Conservation (phyloP, 2,888 invertebrate genomes). For the Oligia latruncula region DNA sequence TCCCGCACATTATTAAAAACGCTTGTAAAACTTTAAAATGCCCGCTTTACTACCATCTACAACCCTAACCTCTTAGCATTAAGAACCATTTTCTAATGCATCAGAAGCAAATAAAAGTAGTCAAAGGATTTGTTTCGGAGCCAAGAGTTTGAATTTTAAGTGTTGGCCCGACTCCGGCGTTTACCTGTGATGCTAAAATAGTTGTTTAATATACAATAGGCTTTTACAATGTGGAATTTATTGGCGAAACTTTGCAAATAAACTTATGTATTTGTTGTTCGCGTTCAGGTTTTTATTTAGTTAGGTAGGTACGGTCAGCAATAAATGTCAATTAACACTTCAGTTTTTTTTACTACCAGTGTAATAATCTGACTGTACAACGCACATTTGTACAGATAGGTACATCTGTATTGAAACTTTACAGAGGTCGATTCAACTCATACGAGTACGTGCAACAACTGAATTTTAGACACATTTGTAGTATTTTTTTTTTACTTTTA, state of each 20-base stretch:
- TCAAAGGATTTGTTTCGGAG: constrained; percentile 65
- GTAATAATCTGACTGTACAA: background rate
- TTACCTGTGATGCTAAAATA: constrained; percentile 67
- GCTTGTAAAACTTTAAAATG: constrained; percentile 76
- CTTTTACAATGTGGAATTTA: constrained; percentile 65
- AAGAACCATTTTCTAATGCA: constrained; percentile 63
- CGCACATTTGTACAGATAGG: constrained; percentile 1
- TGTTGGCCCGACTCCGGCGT: constrained; percentile 65
- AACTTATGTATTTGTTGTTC: constrained; percentile 52
- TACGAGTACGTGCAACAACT: background rate
- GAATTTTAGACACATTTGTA: background rate
- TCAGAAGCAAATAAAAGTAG: constrained; percentile 44
- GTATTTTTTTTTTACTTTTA: background rate
- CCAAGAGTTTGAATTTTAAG: constrained; percentile 75
- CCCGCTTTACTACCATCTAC: constrained; percentile 32
- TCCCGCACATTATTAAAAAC: constrained; percentile 87
- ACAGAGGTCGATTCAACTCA: background rate
- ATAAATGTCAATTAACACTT: too few relatives aligned
- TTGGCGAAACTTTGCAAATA: constrained; percentile 58
- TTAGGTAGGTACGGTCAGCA: background rate
- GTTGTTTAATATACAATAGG: constrained; percentile 70
- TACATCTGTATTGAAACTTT: background rate
- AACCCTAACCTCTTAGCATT: constrained; percentile 59
- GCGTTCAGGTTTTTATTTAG: constrained; percentile 40
- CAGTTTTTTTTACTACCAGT: too few relatives aligned